Evolutionary conservation across 1,140 invertebrate species (phyloP), one percentile per base, ranked within the genome.

Genomic region (Marisa cornuarietis): DNA sequence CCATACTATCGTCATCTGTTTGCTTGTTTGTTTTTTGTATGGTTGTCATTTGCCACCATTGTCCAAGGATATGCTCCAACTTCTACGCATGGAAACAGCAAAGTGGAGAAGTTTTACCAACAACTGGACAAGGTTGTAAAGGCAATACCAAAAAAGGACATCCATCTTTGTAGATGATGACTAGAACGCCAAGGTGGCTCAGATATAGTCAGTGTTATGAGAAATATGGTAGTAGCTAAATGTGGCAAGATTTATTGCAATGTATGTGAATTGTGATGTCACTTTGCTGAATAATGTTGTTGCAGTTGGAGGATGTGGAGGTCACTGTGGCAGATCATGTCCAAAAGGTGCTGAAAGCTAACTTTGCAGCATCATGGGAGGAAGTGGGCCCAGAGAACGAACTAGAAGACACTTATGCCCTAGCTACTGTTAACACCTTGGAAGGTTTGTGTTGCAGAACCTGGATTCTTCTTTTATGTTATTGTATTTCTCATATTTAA

Each of bases 271-370:
- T 61, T 62, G 20, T 26, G 9, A 11, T 20, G 0, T 22, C n/a
- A 49, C 10, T 49, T 16, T 63, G 31, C 11, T 76, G 20, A 66
- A 20, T 20, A 22, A 78, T 63, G 22, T 26, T 78, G 65, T 80
- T 81, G 18, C 78, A 94, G 93, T 90, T 99, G 65, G 98, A 99
- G 92, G 97, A 99, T 92, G 92, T 99, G 31, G 98, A 99, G 88
- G 91, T 99, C 58, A 94, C 93, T 18, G 92, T 98, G 1, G 94
- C 94, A 7, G 98, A 99, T 92, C 97, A 99, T 91, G 95, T 99
- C 78, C 95, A 97, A 87, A 94, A 95, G 81, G 93, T 96, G 11
- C 94, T 94, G 71, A 96, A 95, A 85, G 90, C 95, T 90, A 93
- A 94, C 89, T 94, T 94, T 88, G 89, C 87, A 8, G 91, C 92